Base-by-base conservation (phyloP, 2,797 vertebrate species). In the Apodemus agrarius region DNA sequence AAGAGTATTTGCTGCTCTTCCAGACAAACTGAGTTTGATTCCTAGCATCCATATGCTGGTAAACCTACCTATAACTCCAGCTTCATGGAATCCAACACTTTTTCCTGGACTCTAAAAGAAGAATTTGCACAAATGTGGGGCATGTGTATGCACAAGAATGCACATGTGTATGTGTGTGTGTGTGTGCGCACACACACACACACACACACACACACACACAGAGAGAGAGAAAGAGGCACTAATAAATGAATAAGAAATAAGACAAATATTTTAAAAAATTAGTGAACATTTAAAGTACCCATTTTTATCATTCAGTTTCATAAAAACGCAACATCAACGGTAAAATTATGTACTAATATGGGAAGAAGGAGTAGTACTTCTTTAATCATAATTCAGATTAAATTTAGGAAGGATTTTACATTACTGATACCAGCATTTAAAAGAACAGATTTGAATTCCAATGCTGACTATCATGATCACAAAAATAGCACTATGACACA, bases 391-490 rank as follows among this genome's bases (percentile, higher is more conserved):
- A 87, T 57, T 94, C 24, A 69, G 22, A 88, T 74, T 52, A 90
- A 78, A 90, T 93, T 90, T 83, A 95, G 24, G 84, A 37, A 82
- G 78, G 90, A 93, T 83, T 89, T 78, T 69, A 88, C 24, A 94
- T 82, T 94, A 92, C 61, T 80, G 52, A 78, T 80, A 96, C 7
- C 5, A 89, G 79, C 80, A 95, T 52, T 90, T 93, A 81, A 91
- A 93, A 85, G 76, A 93, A 97, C 59, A 93, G 49, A 93, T 98
- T 97, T 94, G 63, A 96, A 96, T 91, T 96, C 95, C 92, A 96
- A 80, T 94, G 82, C 75, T 85, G 91, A 79, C 65, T 63, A 87
- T 87, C 75, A 76, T 69, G 90, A 76, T 90, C 85, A 95, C 93
- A 89, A 76, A 98, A 97, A 97, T 87, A 97, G 93, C 88, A 79